These are phyloP conservation scores for Stramonita haemastoma DNA, from an alignment of 2,888 invertebrate species.

Conservation along the genomic window DNA sequence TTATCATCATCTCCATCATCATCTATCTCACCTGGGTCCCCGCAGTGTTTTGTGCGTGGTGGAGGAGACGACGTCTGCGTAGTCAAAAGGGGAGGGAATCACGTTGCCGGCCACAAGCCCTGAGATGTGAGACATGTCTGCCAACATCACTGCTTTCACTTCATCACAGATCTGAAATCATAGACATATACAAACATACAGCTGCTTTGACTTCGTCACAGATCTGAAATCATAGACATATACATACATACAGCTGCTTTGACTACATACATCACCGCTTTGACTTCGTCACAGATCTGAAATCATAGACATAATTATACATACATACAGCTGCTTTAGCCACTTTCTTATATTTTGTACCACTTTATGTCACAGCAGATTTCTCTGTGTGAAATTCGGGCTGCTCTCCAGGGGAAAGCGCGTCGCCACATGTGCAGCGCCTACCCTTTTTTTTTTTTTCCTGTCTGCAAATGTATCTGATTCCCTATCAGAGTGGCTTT, in stretches of 20 bases:
- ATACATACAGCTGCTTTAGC: too few species aligned
- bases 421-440: too few species aligned
- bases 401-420: too few species aligned
- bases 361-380: too few species aligned
- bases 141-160: constrained; percentile 71
- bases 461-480: too few species aligned
- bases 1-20: neutral
- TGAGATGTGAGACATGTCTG: constrained; percentile 77
- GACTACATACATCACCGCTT: constrained; percentile 71
- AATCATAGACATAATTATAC: too few species aligned
- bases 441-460: too few species aligned
- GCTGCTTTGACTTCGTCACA: constrained; percentile 74
- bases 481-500: too few species aligned
- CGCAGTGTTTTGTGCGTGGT: constrained; percentile 96
- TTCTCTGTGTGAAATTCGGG: too few species aligned
- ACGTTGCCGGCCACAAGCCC: constrained; percentile 88
- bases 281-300: constrained; percentile 74
- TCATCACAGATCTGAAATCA: constrained; percentile 73
- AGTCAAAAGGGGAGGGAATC: constrained; percentile 93
- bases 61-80: constrained; percentile 93
- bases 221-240: constrained; percentile 65
- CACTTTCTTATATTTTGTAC: too few species aligned
- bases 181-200: too few species aligned
- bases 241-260: too few species aligned
- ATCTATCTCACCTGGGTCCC: constrained; percentile 80